Evolutionary conservation across 1,140 invertebrate species (phyloP), one percentile per base, ranked within the genome.

Genomic region (Scylla paramamosain): DNA sequence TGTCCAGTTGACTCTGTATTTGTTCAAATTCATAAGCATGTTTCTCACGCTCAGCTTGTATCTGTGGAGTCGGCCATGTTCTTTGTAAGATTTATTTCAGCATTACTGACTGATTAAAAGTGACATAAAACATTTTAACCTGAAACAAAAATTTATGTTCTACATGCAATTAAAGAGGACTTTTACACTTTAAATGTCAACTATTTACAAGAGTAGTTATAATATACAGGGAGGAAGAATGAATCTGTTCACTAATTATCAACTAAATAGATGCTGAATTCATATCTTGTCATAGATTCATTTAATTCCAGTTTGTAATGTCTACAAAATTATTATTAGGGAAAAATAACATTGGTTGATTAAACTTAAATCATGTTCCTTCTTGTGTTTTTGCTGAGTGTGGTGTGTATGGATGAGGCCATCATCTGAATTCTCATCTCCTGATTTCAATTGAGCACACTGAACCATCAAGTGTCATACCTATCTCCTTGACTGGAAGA

Each of bases 21-120:
- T 98, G 98, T 95, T 99, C 98, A 96, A 98, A 98, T 97, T 99
- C 98, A 97, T 98, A 99, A 91, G 97, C 98, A 94, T 98, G 98
- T 97, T 99, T 99, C 97, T 99, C 99, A 95, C 98, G 98, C 96
- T 99, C 99, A 96, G 98, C 98, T 98, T 99, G 98, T 96, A 99
- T 97, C 98, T 98, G 97, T 89, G n/a, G 46, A 87, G 83, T 39
- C 67, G 67, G 67, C 67, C 67, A 77, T 77, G 67, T 25, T 77
- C 67, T 77, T 77, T 77, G 67, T 77, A 77, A 77, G 67, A n/a
- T 77, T 77, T 77, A 77, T 77, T 25, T n/a, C 25, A 77, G 20
- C 67, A 77, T 25, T 77, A 77, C n/a, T 77, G 6, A 20, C 6
- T 25, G n/a, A 20, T 77, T 77, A n/a, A n/a, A 20, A 77, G 67